phyloP scores from a whole-genome alignment of 2,888 invertebrate genomes.

The Ectropis crepuscularia region DNA sequence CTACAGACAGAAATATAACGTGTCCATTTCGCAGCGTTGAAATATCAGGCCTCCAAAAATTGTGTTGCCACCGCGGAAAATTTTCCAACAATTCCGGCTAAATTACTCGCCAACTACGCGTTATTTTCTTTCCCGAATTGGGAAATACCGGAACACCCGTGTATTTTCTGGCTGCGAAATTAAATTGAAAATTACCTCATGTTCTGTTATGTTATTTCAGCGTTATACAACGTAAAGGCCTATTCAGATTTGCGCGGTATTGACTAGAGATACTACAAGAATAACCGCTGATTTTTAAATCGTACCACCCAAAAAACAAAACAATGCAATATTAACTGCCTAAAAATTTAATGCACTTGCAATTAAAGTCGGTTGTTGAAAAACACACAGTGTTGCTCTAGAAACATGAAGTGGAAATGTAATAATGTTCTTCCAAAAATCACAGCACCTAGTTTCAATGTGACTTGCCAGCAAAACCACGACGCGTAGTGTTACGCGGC shows the following conservation, averaged over 20 bases:
- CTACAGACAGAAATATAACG: slow-evolving; percentile 1
- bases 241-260: not conserved
- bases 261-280: no score
- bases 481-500: no score
- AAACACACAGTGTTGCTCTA: no score
- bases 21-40: slow-evolving; percentile 1
- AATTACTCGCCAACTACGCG: slow-evolving; percentile 34
- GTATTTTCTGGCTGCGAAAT: slow-evolving; percentile 44
- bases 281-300: no score
- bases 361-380: no score
- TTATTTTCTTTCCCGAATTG: slow-evolving; percentile 37
- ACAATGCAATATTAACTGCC: no score
- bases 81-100: slow-evolving; percentile 21
- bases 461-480: no score
- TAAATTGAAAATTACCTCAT: slow-evolving; percentile 52
- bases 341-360: no score
- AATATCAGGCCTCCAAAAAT: slow-evolving; percentile 20
- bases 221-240: slow-evolving; percentile 43
- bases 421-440: no score
- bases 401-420: no score
- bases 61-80: slow-evolving; percentile 22
- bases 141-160: slow-evolving; percentile 29
- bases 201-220: slow-evolving; percentile 50
- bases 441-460: no score
- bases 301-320: no score